These are phyloP conservation scores for Poeciliopsis retropinna DNA, from an alignment of 2,113 vertebrate genomes.

Conservation along the genomic window DNA sequence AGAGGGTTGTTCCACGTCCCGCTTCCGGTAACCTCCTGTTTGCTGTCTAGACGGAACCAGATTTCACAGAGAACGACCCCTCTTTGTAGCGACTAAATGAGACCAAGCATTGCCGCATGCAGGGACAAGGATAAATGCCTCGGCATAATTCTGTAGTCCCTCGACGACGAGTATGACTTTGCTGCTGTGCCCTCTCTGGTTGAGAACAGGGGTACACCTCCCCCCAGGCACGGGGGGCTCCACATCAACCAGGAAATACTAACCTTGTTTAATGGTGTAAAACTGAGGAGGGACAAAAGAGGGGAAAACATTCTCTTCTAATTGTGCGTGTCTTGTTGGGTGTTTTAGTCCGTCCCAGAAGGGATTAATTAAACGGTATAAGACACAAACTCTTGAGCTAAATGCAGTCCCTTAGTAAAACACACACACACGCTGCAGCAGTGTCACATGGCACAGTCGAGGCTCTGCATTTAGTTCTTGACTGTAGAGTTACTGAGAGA, in stretches of 20 bases:
- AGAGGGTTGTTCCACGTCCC: slow-evolving; percentile 28
- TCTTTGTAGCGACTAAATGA: slow-evolving; percentile 24
- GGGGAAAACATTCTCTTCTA: slow-evolving; percentile 59
- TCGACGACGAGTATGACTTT: slow-evolving; percentile 67
- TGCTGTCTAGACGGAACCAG: slow-evolving; percentile 31
- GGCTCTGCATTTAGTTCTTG: slow-evolving; percentile 11
- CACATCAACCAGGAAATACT: slow-evolving; percentile 43
- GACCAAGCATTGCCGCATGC: slow-evolving; percentile 7
- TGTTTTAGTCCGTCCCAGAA: slow-evolving; percentile 61
- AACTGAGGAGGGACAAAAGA: slow-evolving; percentile 38
- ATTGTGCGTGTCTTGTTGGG: slow-evolving; percentile 66
- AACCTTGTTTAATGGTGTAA: slow-evolving; percentile 71
- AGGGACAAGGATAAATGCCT: slow-evolving; percentile 55
- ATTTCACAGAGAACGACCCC: slow-evolving; percentile 35
- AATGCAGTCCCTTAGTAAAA: slow-evolving; percentile 65
- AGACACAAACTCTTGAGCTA: slow-evolving; percentile 47
- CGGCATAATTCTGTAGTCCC: slow-evolving; percentile 58
- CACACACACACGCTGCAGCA: slow-evolving; percentile 36
- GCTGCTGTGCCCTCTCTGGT: slow-evolving; percentile 62
- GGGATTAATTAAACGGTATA: slow-evolving; percentile 65
- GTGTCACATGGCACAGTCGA: slow-evolving; percentile 31
- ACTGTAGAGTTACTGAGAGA: slow-evolving; percentile 27
- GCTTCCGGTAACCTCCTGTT: slow-evolving; percentile 22
- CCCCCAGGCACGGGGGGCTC: slow-evolving; percentile 43
- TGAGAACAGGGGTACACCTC: slow-evolving; percentile 32